Evolutionary conservation across 2,888 invertebrate species (phyloP).

Genomic region (Hymenopus coronatus): DNA sequence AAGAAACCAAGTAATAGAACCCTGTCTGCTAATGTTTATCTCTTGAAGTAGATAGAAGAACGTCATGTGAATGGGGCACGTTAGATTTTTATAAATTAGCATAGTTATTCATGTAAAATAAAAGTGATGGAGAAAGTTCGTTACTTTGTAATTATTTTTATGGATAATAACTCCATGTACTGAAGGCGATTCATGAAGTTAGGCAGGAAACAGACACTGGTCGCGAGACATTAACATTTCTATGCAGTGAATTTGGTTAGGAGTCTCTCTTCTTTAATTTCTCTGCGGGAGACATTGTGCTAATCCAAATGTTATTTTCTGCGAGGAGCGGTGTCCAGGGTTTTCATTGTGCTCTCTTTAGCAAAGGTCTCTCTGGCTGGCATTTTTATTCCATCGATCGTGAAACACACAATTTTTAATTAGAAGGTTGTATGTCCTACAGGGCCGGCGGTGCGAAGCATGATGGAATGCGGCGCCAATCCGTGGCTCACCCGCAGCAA

Average conservation of each 20-base stretch:
- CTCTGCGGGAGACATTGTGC: background rate
- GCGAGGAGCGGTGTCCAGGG: background rate
- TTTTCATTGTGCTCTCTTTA: background rate
- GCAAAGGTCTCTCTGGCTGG: background rate
- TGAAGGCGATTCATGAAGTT: too few species aligned
- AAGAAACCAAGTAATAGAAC: too few species aligned
- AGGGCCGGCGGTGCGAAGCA: background rate
- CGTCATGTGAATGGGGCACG: too few species aligned
- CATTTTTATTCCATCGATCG: background rate
- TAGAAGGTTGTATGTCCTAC: background rate
- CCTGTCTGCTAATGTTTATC: too few species aligned
- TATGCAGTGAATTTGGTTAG: background rate
- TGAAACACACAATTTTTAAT: background rate
- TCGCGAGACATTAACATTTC: background rate
- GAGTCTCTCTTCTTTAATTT: background rate
- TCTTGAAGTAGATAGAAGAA: too few species aligned
- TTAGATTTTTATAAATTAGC: too few species aligned
- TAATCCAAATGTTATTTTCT: background rate
- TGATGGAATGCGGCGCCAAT: background rate
- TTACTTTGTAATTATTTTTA: too few species aligned
- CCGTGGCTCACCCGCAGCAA: background rate
- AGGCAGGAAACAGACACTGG: too few species aligned
- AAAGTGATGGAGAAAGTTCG: too few species aligned
- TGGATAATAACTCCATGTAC: too few species aligned
- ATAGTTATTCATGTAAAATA: too few species aligned